A percentile compares a stretch with the other conserved stretches of the same genome.
These are phyloP conservation scores for Branchipolynoe longqiensis DNA, from an alignment of 2,888 invertebrate genomes.

Conservation along the genomic window DNA sequence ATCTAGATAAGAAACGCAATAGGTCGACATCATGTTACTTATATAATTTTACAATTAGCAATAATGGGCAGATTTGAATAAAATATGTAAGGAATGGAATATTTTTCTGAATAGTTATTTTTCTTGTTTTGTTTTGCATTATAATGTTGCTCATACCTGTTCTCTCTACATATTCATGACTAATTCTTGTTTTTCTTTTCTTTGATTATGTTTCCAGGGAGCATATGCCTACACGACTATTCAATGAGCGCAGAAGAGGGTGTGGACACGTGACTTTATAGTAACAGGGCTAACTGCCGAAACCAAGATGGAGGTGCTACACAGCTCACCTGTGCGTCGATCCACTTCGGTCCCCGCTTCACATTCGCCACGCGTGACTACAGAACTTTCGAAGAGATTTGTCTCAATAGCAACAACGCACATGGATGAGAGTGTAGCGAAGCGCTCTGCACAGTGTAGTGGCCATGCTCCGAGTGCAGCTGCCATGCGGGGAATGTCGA, in stretches of 20 bases:
- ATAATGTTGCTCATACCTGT: not conserved
- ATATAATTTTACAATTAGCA: too few relatives aligned
- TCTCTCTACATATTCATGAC: not conserved
- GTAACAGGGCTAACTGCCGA: not conserved
- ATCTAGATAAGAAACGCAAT: too few relatives aligned
- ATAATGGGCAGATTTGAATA: not conserved
- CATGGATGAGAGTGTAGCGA: not conserved
- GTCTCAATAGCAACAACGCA: not conserved
- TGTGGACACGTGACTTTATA: not conserved
- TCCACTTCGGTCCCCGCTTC: too few relatives aligned
- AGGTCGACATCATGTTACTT: too few relatives aligned
- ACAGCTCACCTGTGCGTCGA: not conserved
- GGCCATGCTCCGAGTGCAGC: not conserved
- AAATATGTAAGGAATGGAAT: not conserved
- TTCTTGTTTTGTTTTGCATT: not conserved
- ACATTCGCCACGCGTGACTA: not conserved
- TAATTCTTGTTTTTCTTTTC: not conserved
- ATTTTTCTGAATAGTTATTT: not conserved
- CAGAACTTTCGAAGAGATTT: constrained; percentile 16
- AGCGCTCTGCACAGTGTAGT: not conserved
- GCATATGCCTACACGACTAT: not conserved
- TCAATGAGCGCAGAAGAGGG: not conserved
- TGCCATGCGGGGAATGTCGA: not conserved
- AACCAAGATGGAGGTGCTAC: not conserved
- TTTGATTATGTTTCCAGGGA: not conserved